Evolutionary conservation across 2,797 vertebrate genomes (phyloP).

Genomic region (Chrosomus eos): DNA sequence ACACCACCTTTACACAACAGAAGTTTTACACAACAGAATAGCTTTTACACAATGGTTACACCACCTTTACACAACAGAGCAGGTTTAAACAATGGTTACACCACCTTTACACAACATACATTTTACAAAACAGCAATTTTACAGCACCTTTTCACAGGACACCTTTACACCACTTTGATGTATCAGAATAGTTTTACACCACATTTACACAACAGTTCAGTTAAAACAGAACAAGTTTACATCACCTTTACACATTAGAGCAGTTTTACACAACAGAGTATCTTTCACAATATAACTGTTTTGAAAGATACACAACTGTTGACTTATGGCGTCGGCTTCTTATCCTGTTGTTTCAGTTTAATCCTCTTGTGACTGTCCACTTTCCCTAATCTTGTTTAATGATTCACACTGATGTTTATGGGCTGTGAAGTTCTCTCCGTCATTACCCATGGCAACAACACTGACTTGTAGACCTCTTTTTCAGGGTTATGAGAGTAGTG

Average conservation of each 20-base stretch:
- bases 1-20: neutral
- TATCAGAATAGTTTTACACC: neutral
- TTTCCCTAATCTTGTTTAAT: neutral
- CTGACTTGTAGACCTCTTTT: neutral
- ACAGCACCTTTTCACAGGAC: neutral
- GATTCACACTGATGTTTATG: constrained; percentile 1
- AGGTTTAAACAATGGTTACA: no score
- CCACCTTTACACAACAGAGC: no score
- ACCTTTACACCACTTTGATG: no score
- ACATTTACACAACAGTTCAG: neutral
- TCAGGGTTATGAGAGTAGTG: neutral
- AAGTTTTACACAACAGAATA: neutral
- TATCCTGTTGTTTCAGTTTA: neutral
- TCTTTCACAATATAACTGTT: neutral
- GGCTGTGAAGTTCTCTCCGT: neutral
- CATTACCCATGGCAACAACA: neutral
- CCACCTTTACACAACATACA: no score
- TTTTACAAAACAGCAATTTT: neutral
- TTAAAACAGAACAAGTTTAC: neutral
- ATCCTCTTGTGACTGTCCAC: neutral
- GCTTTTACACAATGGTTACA: no score
- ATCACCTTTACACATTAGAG: neutral
- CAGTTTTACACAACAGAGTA: neutral
- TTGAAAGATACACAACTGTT: neutral
- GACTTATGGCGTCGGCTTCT: neutral